Evolutionary conservation across 2,888 invertebrate genomes (phyloP).

Genomic region (Drosophila pullipes): DNA sequence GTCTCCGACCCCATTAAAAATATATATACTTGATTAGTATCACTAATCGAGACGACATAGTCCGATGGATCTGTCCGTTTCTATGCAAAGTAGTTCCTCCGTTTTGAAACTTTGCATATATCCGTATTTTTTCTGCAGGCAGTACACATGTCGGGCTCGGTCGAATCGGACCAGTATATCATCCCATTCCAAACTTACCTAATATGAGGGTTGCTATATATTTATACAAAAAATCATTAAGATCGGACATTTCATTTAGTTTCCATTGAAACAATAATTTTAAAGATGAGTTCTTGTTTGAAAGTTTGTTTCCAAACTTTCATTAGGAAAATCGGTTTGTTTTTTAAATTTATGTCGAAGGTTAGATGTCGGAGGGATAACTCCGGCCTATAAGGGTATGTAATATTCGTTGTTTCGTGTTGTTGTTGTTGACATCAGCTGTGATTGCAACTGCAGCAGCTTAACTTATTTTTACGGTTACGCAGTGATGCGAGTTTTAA

Average conservation of each 20-base stretch:
- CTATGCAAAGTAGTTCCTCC: too few species aligned
- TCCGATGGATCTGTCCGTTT: not conserved
- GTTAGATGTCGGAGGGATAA: not conserved
- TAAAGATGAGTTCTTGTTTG: not conserved
- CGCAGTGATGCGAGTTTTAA: constrained; percentile 48
- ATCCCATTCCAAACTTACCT: not conserved
- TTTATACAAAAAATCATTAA: not conserved
- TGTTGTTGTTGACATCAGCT: constrained; percentile 20
- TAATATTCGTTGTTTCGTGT: not conserved
- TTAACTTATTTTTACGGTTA: constrained; percentile 51
- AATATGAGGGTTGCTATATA: not conserved
- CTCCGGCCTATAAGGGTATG: not conserved
- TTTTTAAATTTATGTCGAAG: not conserved
- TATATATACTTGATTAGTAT: not conserved
- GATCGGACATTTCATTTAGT: not conserved
- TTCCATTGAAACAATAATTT: not conserved
- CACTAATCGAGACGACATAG: not conserved
- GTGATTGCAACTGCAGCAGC: constrained; percentile 37
- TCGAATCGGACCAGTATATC: not conserved
- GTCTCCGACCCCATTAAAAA: not conserved
- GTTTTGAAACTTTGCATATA: not conserved
- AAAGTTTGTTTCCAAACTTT: not conserved
- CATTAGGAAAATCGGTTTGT: not conserved
- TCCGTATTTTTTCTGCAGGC: not conserved
- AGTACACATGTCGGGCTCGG: not conserved